phyloP scores from a whole-genome alignment of 2,113 vertebrate genomes.

The Semnopithecus entellus region DNA sequence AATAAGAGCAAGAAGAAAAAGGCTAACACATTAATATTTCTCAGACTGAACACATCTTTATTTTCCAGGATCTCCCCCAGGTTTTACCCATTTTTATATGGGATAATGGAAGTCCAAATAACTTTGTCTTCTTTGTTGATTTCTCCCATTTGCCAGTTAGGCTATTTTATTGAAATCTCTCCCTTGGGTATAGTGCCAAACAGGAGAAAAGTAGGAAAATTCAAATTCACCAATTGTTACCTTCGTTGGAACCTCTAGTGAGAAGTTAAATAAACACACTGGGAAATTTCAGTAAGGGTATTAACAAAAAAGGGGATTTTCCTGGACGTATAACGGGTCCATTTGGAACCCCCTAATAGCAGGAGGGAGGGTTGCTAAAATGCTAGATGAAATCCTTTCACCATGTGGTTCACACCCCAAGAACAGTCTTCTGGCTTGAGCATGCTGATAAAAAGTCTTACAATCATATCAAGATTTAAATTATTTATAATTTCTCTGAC shows the following conservation, averaged over 20 bases:
- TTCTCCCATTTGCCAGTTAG: neutral
- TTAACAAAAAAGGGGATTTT: neutral
- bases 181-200: neutral
- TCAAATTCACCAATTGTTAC: neutral
- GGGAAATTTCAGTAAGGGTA: neutral
- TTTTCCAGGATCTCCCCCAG: neutral
- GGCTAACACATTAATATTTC: neutral
- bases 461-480: neutral
- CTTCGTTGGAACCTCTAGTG: neutral
- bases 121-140: neutral
- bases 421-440: neutral
- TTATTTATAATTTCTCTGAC: slow-evolving; percentile 7
- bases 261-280: neutral
- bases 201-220: neutral
- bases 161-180: neutral
- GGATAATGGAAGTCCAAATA: neutral
- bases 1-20: neutral
- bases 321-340: neutral
- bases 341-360: neutral
- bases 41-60: neutral
- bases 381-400: neutral
- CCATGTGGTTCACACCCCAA: neutral
- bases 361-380: neutral
- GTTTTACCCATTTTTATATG: neutral
- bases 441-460: neutral